phyloP scores from a whole-genome alignment of 2,888 invertebrate species.

The Eucera pruinosa region DNA sequence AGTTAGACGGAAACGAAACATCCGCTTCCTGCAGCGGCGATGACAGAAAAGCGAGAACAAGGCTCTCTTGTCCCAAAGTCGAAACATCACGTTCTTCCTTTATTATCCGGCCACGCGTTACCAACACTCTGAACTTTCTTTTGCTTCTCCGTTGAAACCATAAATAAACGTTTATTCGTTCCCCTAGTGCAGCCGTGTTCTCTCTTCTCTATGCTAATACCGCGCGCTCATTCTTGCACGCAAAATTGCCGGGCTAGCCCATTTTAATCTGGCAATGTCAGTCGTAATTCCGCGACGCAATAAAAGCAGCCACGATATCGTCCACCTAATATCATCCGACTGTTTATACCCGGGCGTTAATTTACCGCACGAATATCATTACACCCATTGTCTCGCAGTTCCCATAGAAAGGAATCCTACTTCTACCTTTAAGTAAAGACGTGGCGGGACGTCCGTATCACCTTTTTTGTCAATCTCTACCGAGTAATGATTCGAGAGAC shows the following conservation, averaged over 20 bases:
- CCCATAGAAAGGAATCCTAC: no score
- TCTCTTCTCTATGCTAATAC: conserved; percentile 62
- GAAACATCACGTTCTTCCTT: conserved; percentile 7
- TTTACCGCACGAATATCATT: conserved; percentile 56
- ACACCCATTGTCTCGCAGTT: conserved; percentile 32
- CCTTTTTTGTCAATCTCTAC: conserved; percentile 27
- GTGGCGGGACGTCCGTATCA: conserved; percentile 5
- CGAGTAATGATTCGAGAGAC: not conserved
- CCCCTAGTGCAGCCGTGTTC: not conserved
- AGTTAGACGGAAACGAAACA: not conserved
- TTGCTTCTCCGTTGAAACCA: conserved; percentile 23
- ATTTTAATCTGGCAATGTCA: conserved; percentile 66
- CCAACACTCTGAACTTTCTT: conserved; percentile 9
- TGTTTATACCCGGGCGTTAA: conserved; percentile 59
- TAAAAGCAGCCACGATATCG: conserved; percentile 59
- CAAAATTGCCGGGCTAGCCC: conserved; percentile 61
- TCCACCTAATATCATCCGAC: no score
- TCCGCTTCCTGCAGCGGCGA: not conserved
- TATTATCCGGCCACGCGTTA: conserved; percentile 24
- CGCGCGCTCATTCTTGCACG: conserved; percentile 55
- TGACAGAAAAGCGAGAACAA: not conserved
- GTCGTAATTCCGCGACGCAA: conserved; percentile 62
- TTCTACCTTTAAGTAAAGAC: not conserved
- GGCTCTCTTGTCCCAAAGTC: conserved; percentile 5
- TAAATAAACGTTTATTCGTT: conserved; percentile 60